phyloP scores from a whole-genome alignment of 2,888 invertebrate species.

The Antitype chi region DNA sequence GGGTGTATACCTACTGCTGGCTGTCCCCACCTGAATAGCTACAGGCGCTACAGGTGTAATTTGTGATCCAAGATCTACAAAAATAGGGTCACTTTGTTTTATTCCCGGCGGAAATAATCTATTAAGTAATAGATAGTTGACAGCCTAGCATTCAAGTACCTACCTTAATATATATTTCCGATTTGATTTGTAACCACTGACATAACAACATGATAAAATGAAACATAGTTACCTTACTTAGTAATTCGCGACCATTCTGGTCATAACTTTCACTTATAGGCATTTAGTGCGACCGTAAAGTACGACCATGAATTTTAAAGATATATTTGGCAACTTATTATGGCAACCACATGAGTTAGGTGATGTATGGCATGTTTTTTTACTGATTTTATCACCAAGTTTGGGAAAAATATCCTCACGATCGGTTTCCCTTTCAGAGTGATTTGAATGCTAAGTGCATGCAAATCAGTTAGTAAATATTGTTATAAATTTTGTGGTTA shows the following conservation, averaged over 20 bases:
- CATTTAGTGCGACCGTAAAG: slow-evolving; percentile 19
- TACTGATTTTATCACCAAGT: slow-evolving; percentile 23
- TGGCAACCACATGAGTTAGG: slow-evolving; percentile 28
- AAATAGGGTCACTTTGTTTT: background rate
- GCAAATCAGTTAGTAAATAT: background rate
- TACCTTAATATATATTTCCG: slow-evolving; percentile 16
- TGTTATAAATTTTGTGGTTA: background rate
- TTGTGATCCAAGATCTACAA: background rate
- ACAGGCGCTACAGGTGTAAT: background rate
- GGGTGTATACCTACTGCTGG: background rate
- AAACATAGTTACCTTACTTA: slow-evolving; percentile 30
- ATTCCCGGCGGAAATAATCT: background rate
- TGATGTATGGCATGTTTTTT: slow-evolving; percentile 20
- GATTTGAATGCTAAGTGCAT: slow-evolving; percentile 5
- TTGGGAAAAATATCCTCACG: slow-evolving; percentile 30
- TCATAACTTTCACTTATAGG: slow-evolving; percentile 49
- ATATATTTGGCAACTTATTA: slow-evolving; percentile 48
- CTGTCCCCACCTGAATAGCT: background rate
- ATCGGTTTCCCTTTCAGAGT: slow-evolving; percentile 32
- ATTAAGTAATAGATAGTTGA: background rate
- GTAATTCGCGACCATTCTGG: slow-evolving; percentile 37
- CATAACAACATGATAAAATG: slow-evolving; percentile 28
- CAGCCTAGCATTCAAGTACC: background rate
- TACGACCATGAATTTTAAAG: slow-evolving; percentile 30
- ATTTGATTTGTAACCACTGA: slow-evolving; percentile 26